Conservation (phyloP, 2,797 vertebrate species). For the Antrozous pallidus region DNA sequence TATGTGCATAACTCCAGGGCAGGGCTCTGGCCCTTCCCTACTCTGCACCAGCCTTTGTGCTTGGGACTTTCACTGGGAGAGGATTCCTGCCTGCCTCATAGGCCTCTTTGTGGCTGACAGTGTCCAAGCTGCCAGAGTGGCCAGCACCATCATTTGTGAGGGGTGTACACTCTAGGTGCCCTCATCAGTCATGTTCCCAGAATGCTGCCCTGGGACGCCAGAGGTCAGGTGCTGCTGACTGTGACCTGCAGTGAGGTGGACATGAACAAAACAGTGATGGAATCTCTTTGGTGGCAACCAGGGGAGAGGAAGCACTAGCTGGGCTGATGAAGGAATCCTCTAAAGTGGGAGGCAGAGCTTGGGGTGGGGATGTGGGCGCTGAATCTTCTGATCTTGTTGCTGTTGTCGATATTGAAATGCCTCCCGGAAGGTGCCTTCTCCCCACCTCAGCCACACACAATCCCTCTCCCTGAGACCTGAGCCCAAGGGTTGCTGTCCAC, state of each 20-base stretch:
- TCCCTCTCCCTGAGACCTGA: background rate
- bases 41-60: background rate
- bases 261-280: too few species aligned
- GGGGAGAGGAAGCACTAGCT: background rate
- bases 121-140: background rate
- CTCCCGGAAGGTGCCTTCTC: background rate
- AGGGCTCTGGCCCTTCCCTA: background rate
- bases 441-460: rapidly evolving
- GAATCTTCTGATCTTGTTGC: background rate
- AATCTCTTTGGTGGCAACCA: background rate
- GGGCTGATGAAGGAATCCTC: background rate
- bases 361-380: rapidly evolving
- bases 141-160: background rate
- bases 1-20: background rate
- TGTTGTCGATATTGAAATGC: background rate
- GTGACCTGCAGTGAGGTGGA: background rate
- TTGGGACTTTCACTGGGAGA: background rate
- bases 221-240: background rate
- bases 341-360: background rate
- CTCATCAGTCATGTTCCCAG: background rate
- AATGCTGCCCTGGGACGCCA: background rate
- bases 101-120: background rate
- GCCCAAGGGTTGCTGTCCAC: background rate
- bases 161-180: background rate
- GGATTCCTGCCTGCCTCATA: background rate